Evolutionary conservation across 2,113 vertebrate species (phyloP).

Genomic region (Grus americana): DNA sequence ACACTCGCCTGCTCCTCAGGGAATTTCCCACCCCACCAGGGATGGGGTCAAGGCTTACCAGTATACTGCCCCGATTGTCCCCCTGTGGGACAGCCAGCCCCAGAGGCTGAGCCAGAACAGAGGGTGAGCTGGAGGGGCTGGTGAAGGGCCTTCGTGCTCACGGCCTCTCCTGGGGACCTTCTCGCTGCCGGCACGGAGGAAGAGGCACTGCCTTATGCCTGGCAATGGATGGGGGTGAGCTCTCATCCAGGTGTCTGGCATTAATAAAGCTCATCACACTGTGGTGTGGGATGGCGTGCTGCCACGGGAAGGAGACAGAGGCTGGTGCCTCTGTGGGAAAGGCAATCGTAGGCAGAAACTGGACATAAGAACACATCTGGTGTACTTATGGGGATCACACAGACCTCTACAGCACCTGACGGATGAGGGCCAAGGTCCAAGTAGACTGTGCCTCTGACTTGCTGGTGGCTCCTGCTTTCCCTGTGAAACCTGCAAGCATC

Average conservation of each 20-base stretch:
- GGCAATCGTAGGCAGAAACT: background rate
- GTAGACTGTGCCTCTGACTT: background rate
- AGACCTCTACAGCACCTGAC: background rate
- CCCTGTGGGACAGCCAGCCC: background rate
- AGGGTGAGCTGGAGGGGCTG: background rate
- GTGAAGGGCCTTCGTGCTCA: background rate
- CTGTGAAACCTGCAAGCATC: background rate
- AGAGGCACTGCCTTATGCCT: background rate
- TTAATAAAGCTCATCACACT: background rate
- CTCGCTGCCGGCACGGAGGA: background rate
- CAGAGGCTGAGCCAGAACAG: background rate
- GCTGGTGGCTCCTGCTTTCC: background rate
- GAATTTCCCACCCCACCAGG: background rate
- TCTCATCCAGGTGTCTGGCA: rapidly evolving
- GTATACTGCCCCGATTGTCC: background rate
- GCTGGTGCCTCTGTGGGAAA: background rate
- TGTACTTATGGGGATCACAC: background rate
- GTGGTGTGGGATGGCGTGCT: background rate
- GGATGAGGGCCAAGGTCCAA: background rate
- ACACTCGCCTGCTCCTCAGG: background rate
- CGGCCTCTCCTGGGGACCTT: background rate
- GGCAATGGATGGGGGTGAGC: background rate
- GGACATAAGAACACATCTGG: background rate
- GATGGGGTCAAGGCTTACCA: background rate
- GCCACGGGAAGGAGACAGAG: background rate